Conservation (phyloP, 2,113 vertebrate species). For the Sebastes fasciatus region DNA sequence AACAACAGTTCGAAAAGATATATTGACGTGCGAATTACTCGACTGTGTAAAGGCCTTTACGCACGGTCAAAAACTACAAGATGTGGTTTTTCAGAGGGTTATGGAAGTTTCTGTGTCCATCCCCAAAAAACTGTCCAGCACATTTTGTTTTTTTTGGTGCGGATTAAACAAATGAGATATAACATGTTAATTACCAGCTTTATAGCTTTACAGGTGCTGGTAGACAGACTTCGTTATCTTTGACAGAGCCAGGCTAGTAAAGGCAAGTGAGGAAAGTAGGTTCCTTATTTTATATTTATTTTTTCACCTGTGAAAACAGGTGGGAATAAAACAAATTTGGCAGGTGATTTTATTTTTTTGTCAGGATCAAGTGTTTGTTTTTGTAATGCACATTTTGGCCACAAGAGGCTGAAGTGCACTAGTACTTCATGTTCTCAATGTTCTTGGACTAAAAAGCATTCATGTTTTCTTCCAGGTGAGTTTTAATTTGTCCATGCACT, state of each 20-base stretch:
- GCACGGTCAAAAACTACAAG: neutral
- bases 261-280: no score
- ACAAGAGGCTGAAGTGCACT: neutral
- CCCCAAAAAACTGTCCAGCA: neutral
- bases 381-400: neutral
- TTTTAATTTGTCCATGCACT: neutral
- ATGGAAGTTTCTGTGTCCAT: neutral
- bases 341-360: no score
- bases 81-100: neutral
- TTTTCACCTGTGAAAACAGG: no score
- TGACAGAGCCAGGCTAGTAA: neutral
- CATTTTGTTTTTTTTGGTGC: neutral
- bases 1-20: no score
- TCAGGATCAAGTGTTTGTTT: neutral
- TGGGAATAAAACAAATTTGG: no score
- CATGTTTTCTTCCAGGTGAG: neutral
- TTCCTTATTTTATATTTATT: no score
- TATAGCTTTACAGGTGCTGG: neutral
- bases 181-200: neutral
- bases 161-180: neutral
- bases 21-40: no score
- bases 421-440: neutral
- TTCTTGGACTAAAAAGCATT: neutral
- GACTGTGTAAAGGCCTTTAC: no score
- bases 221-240: neutral